Evolutionary conservation across 1,140 invertebrate genomes (phyloP), one percentile per base, ranked within the genome.

Genomic region (Drosophila saltans): DNA sequence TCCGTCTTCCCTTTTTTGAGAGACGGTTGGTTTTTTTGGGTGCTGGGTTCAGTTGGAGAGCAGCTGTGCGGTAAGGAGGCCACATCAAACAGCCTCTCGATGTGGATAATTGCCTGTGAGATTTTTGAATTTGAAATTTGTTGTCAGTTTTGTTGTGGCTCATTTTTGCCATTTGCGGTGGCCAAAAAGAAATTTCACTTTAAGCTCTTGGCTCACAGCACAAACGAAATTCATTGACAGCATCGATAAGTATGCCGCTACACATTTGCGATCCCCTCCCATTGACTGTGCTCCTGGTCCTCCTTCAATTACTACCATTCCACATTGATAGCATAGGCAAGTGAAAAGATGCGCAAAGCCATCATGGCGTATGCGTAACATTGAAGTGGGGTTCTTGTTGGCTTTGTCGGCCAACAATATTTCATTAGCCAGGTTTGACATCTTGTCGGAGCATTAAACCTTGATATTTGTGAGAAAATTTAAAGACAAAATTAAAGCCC

Each of bases 1-100:
- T 8, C 24, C 8, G 39, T 55, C 40, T 45, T 10, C 21, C 36
- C 26, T 57, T 66, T 61, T 61, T 43, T 36, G 64, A n/a, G 21
- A 36, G 52, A n/a, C 30, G 62, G 55, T 41, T 45, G 66, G 86
- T 71, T 81, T 85, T 82, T 48, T 16, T 26, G 45, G 45, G 21
- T 52, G 45, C 21, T 2, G 45, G 45, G 3, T 36, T 52, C 24
- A 52, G 45, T 26, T 52, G 21, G 24, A 82, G 82, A 86, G 79
- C 66, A 45, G 56, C 43, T 33, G 16, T 48, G 45, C 52, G 63
- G 55, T 60, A 73, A 24, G 21, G 21, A 52, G 45, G 75, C 82
- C 82, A 86, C 82, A 86, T 86, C 82, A 86, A 86, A 86, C 45
- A 52, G 82, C 41, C 26, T 10, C 45, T 36, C 26, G 45, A 61